These are phyloP conservation scores for Phalacrocorax carbo DNA, from an alignment of 2,113 vertebrate species.

Conservation along the genomic window DNA sequence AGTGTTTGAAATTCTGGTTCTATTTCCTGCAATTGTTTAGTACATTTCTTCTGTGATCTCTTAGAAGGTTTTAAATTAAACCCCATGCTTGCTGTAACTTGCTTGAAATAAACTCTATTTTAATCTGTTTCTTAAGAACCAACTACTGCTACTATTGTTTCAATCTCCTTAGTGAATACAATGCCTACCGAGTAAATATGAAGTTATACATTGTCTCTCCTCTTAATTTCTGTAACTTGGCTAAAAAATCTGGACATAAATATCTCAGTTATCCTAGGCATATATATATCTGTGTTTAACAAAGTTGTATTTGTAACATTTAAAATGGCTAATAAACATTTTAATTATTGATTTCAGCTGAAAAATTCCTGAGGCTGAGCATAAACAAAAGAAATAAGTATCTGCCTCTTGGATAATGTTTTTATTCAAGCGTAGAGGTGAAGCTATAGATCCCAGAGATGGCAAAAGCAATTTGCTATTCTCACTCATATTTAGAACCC, in stretches of 20 bases:
- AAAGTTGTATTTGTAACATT: neutral
- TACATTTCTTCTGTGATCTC: slow-evolving; percentile 5
- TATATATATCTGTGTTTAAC: neutral
- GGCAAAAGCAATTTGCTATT: slow-evolving; percentile 50
- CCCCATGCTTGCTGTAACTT: neutral
- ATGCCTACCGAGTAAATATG: neutral
- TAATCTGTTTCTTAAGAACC: slow-evolving; percentile 18
- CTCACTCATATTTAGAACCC: slow-evolving; percentile 65
- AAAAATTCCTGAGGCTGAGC: slow-evolving; percentile 27
- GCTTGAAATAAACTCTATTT: neutral
- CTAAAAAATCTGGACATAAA: neutral
- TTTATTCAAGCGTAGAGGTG: slow-evolving; percentile 51
- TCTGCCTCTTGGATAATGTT: slow-evolving; percentile 51
- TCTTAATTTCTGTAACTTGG: neutral
- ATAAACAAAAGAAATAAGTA: slow-evolving; percentile 38
- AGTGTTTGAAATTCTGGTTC: neutral
- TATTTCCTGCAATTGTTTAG: neutral
- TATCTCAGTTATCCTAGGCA: neutral
- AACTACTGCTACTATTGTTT: neutral
- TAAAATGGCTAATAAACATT: slow-evolving; percentile 36
- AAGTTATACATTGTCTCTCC: neutral
- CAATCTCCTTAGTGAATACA: neutral
- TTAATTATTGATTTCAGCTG: slow-evolving; percentile 67
- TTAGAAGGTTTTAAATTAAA: neutral
- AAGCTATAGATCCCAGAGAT: slow-evolving; percentile 28